Percentiles rank a stretch among this genome's conserved stretches.
Evolutionary conservation across 1,140 invertebrate genomes (phyloP).

Genomic region (Adelges cooleyi): DNA sequence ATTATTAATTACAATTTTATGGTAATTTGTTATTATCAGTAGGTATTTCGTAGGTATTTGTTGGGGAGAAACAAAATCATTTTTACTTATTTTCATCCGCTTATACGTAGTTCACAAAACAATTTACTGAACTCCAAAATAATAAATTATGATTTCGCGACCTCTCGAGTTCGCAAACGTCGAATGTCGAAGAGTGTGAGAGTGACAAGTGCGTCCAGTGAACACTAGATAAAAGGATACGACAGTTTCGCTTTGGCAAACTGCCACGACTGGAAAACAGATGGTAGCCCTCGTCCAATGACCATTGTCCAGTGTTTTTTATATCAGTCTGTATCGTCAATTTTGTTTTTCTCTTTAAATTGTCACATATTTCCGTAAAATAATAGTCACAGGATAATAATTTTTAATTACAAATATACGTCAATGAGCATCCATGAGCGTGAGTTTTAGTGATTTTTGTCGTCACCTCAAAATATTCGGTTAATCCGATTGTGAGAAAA

Average conservation of each 20-base stretch:
- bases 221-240: no score
- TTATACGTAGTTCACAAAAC: no score
- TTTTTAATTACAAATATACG: slow-evolving; percentile 19
- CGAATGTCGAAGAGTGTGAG: no score
- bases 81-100: no score
- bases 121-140: no score
- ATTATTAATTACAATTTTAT: no score
- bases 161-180: no score
- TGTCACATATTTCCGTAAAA: slow-evolving; percentile 14
- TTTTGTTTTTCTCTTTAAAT: slow-evolving; percentile 13
- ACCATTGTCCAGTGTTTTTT: slow-evolving; percentile 26
- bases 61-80: no score
- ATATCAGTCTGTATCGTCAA: slow-evolving; percentile 16
- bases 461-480: not conserved
- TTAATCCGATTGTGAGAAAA: not conserved
- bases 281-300: slow-evolving; percentile 19
- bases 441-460: not conserved
- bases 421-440: not conserved
- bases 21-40: no score
- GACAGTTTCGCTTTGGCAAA: not conserved
- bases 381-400: slow-evolving; percentile 4
- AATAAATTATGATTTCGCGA: no score
- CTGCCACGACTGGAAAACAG: slow-evolving; percentile 15
- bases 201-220: no score
- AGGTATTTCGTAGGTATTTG: no score